Base-by-base conservation (phyloP, 1,140 invertebrate species). In the Mylabris phalerata region DNA sequence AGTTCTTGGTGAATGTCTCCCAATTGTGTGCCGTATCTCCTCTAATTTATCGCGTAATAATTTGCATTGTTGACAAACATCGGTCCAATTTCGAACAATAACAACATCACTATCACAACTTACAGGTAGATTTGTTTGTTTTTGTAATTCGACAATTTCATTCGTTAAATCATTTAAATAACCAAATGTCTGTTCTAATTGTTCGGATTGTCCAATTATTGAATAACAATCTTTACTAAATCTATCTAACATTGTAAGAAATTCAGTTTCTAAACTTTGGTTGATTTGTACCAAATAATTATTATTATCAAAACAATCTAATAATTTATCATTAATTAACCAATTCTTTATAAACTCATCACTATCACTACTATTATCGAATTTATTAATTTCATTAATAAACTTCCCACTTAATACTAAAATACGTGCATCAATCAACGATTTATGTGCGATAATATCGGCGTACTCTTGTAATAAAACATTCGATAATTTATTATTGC, bases 361-460 rank as follows among this genome's bases (percentile, higher is more conserved):
- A 32, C 6, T 27, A n/a, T 27, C 39, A 39, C 32, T 55, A 26
- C 6, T 47, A 42, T 4, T 0, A 42, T 42, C 41, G 9, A n/a
- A 11, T n/a, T 42, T 42, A 42, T 42, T 42, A 4, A n/a, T 11
- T 42, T 42, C 41, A 42, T n/a, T 56, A 13, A 46, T 43, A 50
- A 58, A 64, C 50, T 80, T 77, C 55, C 79, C 79, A 59, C 75
- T 77, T 38, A 87, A 71, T 39, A 86, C 79, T 11, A 77, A 75
- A 55, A 87, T 80, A 61, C 85, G 79, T 32, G 87, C 84, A 72
- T 89, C 87, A 24, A 89, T 80, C 38, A 90, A 75, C 40, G 87
- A 85, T 70, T 89, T 89, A 57, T 88, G 86, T 27, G 87, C 86
- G 40, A 88, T 78, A 43, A 89, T 79, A 70, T 89, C 86, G 19